Evolutionary conservation across 2,113 vertebrate genomes (phyloP).

Genomic region (Xyrauchen texanus): DNA sequence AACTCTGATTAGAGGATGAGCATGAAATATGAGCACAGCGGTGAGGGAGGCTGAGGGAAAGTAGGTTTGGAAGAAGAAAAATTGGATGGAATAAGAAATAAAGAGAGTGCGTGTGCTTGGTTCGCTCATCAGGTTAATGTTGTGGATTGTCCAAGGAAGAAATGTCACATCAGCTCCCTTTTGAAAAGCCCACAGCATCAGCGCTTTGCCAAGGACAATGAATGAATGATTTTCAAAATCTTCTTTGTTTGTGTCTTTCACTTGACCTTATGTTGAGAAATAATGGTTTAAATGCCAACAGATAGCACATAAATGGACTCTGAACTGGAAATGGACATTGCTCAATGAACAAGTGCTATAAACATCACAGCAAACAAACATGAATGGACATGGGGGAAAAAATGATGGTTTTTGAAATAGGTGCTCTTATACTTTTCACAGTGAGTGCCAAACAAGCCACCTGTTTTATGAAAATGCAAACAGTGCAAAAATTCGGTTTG

Average conservation of each 20-base stretch:
- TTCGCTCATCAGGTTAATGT: slow-evolving; percentile 32
- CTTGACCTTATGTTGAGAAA: too few relatives aligned
- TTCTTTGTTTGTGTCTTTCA: too few relatives aligned
- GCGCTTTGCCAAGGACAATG: too few relatives aligned
- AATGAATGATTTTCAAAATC: too few relatives aligned
- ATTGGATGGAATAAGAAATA: background rate
- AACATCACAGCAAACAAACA: too few relatives aligned
- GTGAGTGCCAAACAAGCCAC: background rate
- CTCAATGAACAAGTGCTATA: too few relatives aligned
- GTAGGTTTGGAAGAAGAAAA: slow-evolving; percentile 13
- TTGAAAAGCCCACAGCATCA: background rate
- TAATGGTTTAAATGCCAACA: too few relatives aligned
- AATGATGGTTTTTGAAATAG: background rate
- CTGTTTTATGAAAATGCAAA: slow-evolving; percentile 30
- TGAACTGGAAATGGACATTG: too few relatives aligned
- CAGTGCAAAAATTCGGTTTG: slow-evolving; percentile 16
- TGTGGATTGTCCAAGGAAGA: slow-evolving; percentile 23
- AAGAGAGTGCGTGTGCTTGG: background rate
- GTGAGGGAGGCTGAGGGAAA: background rate
- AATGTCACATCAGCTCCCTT: slow-evolving; percentile 33
- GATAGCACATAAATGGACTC: too few relatives aligned
- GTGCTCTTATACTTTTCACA: background rate
- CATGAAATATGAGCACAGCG: slow-evolving; percentile 39
- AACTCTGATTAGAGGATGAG: slow-evolving; percentile 54
- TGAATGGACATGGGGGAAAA: background rate